Percentiles rank a stretch among this genome's conserved stretches.
Evolutionary conservation across 1,140 invertebrate genomes (phyloP).

Genomic region (Heliconius hewitsoni): DNA sequence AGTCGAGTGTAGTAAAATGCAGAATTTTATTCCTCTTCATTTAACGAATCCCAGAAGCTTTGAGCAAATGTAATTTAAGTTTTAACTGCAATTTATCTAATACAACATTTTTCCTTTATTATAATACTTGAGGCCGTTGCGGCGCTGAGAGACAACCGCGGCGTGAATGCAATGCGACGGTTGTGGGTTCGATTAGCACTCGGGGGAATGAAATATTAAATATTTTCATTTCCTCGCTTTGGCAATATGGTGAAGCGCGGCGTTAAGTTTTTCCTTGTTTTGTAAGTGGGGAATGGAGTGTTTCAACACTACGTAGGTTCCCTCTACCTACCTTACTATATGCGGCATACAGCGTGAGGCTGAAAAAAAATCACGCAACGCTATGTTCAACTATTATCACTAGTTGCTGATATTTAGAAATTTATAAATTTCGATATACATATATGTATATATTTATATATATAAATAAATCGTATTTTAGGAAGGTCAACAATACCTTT

Average conservation of each 20-base stretch:
- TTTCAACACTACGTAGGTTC: background rate
- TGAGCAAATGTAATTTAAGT: slow-evolving; percentile 3
- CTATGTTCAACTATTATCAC: no score
- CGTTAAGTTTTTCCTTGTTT: background rate
- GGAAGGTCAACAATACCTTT: no score
- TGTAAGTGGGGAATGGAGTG: background rate
- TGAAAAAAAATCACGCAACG: no score
- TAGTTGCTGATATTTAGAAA: no score
- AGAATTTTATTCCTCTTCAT: slow-evolving; percentile 12
- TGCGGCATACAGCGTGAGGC: no score
- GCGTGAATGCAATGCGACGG: background rate
- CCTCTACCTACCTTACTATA: no score
- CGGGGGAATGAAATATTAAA: background rate
- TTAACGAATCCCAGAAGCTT: slow-evolving; percentile 9
- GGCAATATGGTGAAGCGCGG: no score
- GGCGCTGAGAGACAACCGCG: background rate
- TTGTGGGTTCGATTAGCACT: background rate
- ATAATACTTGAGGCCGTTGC: background rate
- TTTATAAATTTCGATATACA: no score
- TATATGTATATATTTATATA: no score
- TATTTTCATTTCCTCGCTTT: no score
- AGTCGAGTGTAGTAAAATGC: background rate
- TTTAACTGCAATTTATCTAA: slow-evolving; percentile 8
- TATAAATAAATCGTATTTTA: no score
- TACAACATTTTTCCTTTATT: background rate